Base-by-base conservation (phyloP, 2,888 invertebrate species). In the Lithosia quadra region DNA sequence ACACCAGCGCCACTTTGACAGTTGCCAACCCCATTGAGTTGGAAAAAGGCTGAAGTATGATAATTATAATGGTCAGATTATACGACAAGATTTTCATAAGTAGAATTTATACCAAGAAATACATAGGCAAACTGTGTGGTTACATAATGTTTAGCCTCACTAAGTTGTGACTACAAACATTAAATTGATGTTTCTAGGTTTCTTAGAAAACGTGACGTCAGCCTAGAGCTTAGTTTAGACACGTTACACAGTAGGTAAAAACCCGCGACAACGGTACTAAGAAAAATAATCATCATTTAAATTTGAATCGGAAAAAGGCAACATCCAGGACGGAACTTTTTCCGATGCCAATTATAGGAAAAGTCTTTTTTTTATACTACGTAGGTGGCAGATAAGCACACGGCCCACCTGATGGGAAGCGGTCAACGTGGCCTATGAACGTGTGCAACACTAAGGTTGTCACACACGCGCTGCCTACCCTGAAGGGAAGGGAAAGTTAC, bases 161-260 rank as follows among this genome's bases (percentile, higher is more conserved):
- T 56, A 24, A 55, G 34, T 56, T 67, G 36, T 33, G 39, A 55
- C 28, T 56, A 15, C 18, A 67, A 62, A 39, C 3, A 39, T 39
- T 56, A 34, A 10, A 2, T 33, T 53, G 10, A 34, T 53, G n/a
- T 43, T 39, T 39, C 39, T 62, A 67, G 56, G 8, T 18, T 62
- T 62, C 62, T 36, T 56, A 61, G 56, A 56, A 67, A 61, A 61
- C 24, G 24, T 61, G 24, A 67, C 39, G n/a, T 57, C 22, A 43
- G 10, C 3, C 1, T 55, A 33, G 39, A 43, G 49, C 39, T 43
- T 18, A 28, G n/a, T 22, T 24, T 49, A 2, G 43, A 43, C 57
- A 63, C n/a, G 36, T 21, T 3, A 10, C 10, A 49, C 2, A 22
- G 62, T 28, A n/a, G n/a, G n/a, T n/a, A 61, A 56, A 49, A 49